phyloP scores from a whole-genome alignment of 2,797 vertebrate species.

The Kryptopterus vitreolus region DNA sequence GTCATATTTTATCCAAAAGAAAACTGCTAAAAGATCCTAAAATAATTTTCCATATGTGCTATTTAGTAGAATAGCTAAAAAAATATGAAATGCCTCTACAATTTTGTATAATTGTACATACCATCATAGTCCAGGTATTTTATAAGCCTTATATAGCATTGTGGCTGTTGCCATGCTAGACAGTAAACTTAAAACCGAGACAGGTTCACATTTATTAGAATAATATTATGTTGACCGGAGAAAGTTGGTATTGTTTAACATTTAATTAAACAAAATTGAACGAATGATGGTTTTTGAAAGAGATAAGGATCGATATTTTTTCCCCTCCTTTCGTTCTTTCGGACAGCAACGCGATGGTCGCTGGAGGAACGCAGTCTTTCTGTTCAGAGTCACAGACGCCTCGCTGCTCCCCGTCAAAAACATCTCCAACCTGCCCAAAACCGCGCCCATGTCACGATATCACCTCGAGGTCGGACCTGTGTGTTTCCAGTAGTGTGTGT shows the following conservation, averaged over 20 bases:
- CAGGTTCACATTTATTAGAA: background rate
- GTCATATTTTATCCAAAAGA: background rate
- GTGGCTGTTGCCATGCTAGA: background rate
- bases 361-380: constrained; percentile 91
- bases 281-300: background rate
- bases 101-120: background rate
- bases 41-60: background rate
- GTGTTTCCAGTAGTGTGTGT: constrained; percentile 85
- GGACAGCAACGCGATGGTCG: constrained; percentile 87
- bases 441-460: constrained; percentile 80
- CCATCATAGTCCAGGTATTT: background rate
- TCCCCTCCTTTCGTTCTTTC: background rate
- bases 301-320: background rate
- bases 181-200: background rate
- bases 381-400: constrained; percentile 87
- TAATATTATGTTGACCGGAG: background rate
- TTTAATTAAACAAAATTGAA: background rate
- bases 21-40: background rate
- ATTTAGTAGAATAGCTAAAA: background rate
- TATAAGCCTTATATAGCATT: background rate
- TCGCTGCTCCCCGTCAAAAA: constrained; percentile 87
- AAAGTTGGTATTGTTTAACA: background rate
- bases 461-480: constrained; percentile 95
- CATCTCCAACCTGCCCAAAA: constrained; percentile 84
- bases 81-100: too few species aligned